A percentile compares a stretch with the other conserved stretches of the same genome.
Evolutionary conservation across 2,888 invertebrate genomes (phyloP).

Genomic region (Philereme transversata): DNA sequence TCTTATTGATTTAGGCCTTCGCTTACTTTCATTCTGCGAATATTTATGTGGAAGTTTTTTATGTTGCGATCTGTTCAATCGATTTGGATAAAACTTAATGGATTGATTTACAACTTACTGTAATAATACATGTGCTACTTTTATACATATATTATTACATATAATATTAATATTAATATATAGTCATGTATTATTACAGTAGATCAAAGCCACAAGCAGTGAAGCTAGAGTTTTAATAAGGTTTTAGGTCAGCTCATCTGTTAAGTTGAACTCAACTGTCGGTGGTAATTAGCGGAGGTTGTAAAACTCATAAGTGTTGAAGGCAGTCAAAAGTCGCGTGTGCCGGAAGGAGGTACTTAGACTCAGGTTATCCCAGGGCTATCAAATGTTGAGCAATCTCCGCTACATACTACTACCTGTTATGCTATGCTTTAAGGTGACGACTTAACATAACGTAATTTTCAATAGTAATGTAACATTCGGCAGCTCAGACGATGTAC

Average conservation of each 20-base stretch:
- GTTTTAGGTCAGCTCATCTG: constrained; percentile 39
- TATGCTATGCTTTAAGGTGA: constrained; percentile 6
- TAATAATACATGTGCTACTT: too few species aligned
- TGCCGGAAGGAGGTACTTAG: constrained; percentile 73
- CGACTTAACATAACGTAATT: too few species aligned
- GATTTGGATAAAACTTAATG: too few species aligned
- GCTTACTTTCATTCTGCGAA: constrained; percentile 42
- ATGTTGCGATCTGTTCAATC: too few species aligned
- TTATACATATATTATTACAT: too few species aligned
- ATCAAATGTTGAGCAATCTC: constrained; percentile 65
- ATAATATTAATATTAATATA: too few species aligned
- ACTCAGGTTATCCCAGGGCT: constrained; percentile 70
- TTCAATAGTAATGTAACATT: too few species aligned
- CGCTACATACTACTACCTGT: constrained; percentile 34
- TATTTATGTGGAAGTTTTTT: too few species aligned
- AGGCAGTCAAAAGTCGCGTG: constrained; percentile 66
- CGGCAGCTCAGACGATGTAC: too few species aligned
- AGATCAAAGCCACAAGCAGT: too few species aligned
- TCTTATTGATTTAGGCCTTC: constrained; percentile 19
- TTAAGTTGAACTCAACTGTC: constrained; percentile 43
- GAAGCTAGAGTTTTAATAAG: constrained; percentile 39
- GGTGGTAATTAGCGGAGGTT: constrained; percentile 63
- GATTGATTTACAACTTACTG: too few species aligned
- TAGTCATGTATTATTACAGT: too few species aligned
- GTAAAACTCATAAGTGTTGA: constrained; percentile 53